phyloP scores from a whole-genome alignment of 2,113 vertebrate species.

The Sylvicapra grimmia region DNA sequence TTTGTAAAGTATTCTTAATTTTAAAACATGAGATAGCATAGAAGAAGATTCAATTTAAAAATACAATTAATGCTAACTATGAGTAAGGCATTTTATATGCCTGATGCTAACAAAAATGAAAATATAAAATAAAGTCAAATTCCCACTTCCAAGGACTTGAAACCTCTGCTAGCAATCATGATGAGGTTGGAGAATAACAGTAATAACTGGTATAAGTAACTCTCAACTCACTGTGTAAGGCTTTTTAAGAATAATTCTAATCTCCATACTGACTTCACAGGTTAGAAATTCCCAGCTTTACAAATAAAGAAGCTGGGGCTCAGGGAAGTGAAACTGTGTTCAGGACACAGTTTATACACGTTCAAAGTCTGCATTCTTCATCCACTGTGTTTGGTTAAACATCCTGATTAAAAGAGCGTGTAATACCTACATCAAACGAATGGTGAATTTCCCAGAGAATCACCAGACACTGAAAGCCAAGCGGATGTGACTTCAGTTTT shows the following conservation, averaged over 20 bases:
- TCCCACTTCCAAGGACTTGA: neutral
- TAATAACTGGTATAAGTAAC: neutral
- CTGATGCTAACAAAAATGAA: neutral
- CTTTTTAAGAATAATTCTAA: neutral
- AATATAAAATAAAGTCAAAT: neutral
- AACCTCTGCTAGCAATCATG: neutral
- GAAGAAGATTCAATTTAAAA: neutral
- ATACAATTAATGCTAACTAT: no score
- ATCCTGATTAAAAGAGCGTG: neutral
- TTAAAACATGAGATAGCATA: neutral
- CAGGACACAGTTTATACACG: rapidly evolving
- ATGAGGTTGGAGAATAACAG: neutral
- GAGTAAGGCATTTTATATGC: neutral
- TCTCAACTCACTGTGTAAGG: rapidly evolving
- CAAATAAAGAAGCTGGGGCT: neutral
- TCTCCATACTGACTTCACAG: no score
- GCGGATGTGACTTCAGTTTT: neutral
- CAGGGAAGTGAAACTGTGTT: neutral
- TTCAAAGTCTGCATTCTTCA: no score
- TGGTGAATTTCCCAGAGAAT: neutral
- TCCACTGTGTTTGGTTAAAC: neutral
- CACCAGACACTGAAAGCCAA: neutral
- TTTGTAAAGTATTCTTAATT: neutral
- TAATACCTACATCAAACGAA: neutral
- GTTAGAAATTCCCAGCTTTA: neutral